A percentile compares a stretch with the other conserved stretches of the same genome.
Conservation (phyloP, 1,140 invertebrate genomes). For the Cydia splendana region DNA sequence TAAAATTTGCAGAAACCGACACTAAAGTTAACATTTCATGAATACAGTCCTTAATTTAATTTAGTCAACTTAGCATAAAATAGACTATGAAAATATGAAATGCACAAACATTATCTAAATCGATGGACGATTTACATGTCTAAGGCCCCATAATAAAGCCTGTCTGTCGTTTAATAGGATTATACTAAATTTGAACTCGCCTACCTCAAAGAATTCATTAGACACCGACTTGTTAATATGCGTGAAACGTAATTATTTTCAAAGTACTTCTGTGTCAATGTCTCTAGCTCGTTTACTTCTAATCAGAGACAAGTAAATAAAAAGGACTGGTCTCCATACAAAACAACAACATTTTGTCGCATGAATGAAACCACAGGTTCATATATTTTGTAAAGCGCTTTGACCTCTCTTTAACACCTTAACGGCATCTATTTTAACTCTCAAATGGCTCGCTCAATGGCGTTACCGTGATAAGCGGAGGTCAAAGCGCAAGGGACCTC, state of each 20-base stretch:
- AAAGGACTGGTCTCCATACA: background rate
- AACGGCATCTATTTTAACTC: background rate
- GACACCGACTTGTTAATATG: slow-evolving; percentile 18
- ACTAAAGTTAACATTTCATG: background rate
- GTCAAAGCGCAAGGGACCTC: background rate
- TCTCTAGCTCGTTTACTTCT: slow-evolving; percentile 17
- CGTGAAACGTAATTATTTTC: slow-evolving; percentile 29
- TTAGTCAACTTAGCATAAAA: too few relatives aligned
- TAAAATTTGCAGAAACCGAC: background rate
- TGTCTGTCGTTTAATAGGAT: background rate
- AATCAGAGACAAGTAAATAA: background rate
- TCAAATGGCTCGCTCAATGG: background rate
- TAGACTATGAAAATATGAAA: background rate
- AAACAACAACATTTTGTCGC: too few relatives aligned
- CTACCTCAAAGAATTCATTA: slow-evolving; percentile 20
- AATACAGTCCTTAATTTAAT: too few relatives aligned
- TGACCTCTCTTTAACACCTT: background rate
- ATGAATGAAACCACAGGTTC: too few relatives aligned
- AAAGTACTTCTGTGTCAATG: slow-evolving; percentile 24
- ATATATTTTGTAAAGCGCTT: too few relatives aligned
- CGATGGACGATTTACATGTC: background rate
- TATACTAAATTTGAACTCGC: background rate
- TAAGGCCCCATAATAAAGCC: background rate
- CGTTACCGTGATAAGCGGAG: background rate
- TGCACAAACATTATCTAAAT: background rate